Base-by-base conservation (phyloP, 1,140 invertebrate genomes). In the Zaprionus inermis region DNA sequence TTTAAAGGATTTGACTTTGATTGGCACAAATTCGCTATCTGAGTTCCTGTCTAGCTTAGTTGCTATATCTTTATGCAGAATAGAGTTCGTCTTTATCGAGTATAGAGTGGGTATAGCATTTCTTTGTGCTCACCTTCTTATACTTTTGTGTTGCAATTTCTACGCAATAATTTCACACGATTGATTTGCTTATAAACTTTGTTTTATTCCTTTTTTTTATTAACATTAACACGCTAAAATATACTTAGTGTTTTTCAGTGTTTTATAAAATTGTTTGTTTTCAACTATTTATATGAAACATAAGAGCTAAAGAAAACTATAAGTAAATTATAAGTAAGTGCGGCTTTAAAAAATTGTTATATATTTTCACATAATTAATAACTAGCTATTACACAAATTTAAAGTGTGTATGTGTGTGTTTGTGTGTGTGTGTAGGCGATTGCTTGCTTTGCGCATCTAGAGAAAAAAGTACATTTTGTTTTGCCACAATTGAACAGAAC, bases 161-260 rank as follows among this genome's bases (percentile, higher is more conserved):
- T 30, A 46, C 79, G 59, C 20, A 83, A 88, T 88, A 85, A 86
- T 75, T 86, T 88, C 65, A 86, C 68, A 79, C 79, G 28, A 38
- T 73, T 69, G 61, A 36, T 79, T 67, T 76, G 63, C 72, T 78
- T 77, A 77, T 68, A 79, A 77, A 79, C 69, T 79, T 77, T 59
- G 73, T 85, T 85, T 88, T 82, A 76, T 86, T 88, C 22, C 49
- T 61, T 44, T 16, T 67, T 73, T 69, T 65, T 68, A 69, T 83
- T 66, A 86, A 85, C 82, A 86, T 85, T 86, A 86, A 86, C 82
- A 88, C 76, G 28, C 79, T 88, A 88, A 86, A 83, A 70, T 79
- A 64, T 76, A 82, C 51, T 76, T 67, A 63, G 46, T 77, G 52
- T 55, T 57, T 54, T 65, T 77, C 38, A 2, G 38, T 86, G 65